Evolutionary conservation across 2,888 invertebrate species (phyloP).

Genomic region (Odontomyia ornata): DNA sequence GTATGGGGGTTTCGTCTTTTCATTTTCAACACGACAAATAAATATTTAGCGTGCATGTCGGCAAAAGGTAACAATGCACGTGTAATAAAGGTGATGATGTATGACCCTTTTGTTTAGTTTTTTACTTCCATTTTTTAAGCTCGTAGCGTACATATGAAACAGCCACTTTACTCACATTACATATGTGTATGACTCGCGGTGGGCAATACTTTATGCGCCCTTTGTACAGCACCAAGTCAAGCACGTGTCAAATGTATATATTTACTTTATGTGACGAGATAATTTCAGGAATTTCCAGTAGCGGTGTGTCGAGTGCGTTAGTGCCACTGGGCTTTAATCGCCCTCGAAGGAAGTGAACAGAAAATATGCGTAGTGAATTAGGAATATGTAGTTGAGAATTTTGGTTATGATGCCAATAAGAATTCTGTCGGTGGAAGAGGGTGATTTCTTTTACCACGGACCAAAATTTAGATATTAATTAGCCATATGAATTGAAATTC

Average conservation of each 20-base stretch:
- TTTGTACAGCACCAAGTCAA: not conserved
- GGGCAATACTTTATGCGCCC: too few relatives aligned
- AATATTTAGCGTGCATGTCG: not conserved
- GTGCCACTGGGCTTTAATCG: not conserved
- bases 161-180: too few relatives aligned
- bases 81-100: not conserved
- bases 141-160: too few relatives aligned
- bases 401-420: too few relatives aligned
- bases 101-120: not conserved
- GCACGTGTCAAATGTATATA: not conserved
- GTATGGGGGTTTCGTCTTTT: too few relatives aligned
- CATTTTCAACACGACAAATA: not conserved
- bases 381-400: too few relatives aligned
- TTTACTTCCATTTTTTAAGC: too few relatives aligned
- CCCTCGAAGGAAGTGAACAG: not conserved
- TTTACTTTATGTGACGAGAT: not conserved
- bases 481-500: too few relatives aligned
- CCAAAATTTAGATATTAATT: too few relatives aligned
- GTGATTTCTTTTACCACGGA: too few relatives aligned
- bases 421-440: too few relatives aligned
- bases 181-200: too few relatives aligned
- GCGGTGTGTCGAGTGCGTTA: not conserved
- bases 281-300: not conserved
- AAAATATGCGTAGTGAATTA: not conserved
- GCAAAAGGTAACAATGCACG: not conserved